Percentiles rank a stretch among this genome's conserved stretches.
These are phyloP conservation scores for Drosophila pseudoobscura DNA, from an alignment of 1,140 invertebrate species.

Conservation along the genomic window DNA sequence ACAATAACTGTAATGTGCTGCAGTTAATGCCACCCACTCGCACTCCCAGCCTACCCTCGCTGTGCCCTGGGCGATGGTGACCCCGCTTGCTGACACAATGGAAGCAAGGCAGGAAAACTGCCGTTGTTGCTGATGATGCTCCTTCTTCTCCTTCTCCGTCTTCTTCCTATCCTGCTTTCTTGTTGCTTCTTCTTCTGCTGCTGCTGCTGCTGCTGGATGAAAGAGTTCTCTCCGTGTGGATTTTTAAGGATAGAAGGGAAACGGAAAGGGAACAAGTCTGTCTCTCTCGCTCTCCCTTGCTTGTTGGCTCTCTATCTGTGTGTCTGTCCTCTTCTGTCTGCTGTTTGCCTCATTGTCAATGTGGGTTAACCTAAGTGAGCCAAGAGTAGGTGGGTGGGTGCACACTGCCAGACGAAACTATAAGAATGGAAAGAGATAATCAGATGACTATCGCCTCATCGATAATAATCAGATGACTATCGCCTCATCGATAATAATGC, in stretches of 20 bases:
- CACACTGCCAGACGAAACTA: slow-evolving; percentile 5
- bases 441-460: too few species aligned
- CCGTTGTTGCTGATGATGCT: slow-evolving; percentile 15
- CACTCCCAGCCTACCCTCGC: not conserved
- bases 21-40: slow-evolving; percentile 62
- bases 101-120: slow-evolving; percentile 50
- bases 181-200: slow-evolving; percentile 1
- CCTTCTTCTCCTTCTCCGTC: not conserved
- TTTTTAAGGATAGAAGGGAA: slow-evolving; percentile 32
- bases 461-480: too few species aligned
- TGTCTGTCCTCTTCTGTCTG: slow-evolving; percentile 2
- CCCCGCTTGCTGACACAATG: slow-evolving; percentile 77
- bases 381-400: slow-evolving; percentile 32
- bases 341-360: slow-evolving; percentile 61
- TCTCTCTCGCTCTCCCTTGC: not conserved
- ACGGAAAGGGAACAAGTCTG: slow-evolving; percentile 10
- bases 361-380: slow-evolving; percentile 74
- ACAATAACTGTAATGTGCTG: slow-evolving; percentile 78
- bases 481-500: too few species aligned
- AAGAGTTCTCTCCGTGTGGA: slow-evolving; percentile 41
- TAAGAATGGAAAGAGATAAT: not conserved
- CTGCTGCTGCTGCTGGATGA: slow-evolving; percentile 34
- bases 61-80: slow-evolving; percentile 22
- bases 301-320: slow-evolving; percentile 12
- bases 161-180: not conserved